Percentiles rank a stretch among this genome's conserved stretches.
Evolutionary conservation across 2,113 vertebrate genomes (phyloP).

Genomic region (Menidia beryllina): DNA sequence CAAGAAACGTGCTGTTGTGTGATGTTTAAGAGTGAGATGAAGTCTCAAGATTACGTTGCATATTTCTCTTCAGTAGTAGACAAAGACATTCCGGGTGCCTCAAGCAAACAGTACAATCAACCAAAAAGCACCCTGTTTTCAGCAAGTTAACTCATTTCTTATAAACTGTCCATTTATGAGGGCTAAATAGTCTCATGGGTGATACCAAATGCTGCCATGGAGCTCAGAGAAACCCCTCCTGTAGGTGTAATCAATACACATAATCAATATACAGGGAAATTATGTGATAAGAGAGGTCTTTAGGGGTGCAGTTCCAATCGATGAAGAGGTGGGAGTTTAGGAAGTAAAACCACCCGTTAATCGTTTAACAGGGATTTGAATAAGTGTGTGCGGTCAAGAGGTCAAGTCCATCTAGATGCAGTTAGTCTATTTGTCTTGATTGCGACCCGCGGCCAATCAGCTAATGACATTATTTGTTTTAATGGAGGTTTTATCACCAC

Average conservation of each 20-base stretch:
- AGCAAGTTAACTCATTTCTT: neutral
- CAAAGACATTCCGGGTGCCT: neutral
- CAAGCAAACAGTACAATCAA: neutral
- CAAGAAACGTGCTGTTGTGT: neutral
- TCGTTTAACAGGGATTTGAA: conserved; percentile 68
- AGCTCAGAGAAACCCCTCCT: conserved; percentile 49
- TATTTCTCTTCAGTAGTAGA: neutral
- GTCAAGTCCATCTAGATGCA: conserved; percentile 48
- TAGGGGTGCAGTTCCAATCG: conserved; percentile 74
- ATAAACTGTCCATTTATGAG: conserved; percentile 8
- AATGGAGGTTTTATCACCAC: neutral
- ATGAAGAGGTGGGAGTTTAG: conserved; percentile 73
- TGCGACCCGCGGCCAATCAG: conserved; percentile 1
- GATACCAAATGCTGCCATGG: conserved; percentile 43
- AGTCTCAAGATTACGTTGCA: neutral
- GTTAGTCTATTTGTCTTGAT: conserved; percentile 29
- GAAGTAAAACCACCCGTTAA: conserved; percentile 70
- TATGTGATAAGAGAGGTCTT: conserved; percentile 77
- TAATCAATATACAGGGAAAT: conserved; percentile 84
- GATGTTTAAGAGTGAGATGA: neutral
- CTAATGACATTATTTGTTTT: neutral
- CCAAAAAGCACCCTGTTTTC: conserved; percentile 4
- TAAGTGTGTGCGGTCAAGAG: conserved; percentile 66
- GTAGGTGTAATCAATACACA: conserved; percentile 80
- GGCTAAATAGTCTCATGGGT: conserved; percentile 40